Evolutionary conservation across 2,113 vertebrate species (phyloP).

Genomic region (Gasterosteus nipponicus): DNA sequence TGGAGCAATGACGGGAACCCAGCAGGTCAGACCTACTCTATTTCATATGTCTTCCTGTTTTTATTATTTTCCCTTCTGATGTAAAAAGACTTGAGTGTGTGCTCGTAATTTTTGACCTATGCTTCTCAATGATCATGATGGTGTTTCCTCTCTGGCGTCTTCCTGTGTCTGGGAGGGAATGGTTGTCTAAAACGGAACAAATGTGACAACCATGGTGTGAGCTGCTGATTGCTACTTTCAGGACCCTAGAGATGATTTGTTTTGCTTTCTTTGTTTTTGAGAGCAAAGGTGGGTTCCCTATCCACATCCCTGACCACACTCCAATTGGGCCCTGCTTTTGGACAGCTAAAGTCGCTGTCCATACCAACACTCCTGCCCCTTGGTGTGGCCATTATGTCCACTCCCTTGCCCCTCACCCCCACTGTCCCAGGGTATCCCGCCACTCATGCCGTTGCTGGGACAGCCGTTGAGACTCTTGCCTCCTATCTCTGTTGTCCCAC

Average conservation of each 20-base stretch:
- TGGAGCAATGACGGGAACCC: slow-evolving; percentile 92
- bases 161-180: slow-evolving; percentile 71
- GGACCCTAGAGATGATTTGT: slow-evolving; percentile 70
- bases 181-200: slow-evolving; percentile 71
- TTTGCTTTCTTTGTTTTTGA: slow-evolving; percentile 72
- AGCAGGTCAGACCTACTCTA: slow-evolving; percentile 99
- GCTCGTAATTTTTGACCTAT: slow-evolving; percentile 56
- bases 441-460: slow-evolving; percentile 55
- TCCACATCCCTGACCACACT: slow-evolving; percentile 66
- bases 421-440: slow-evolving; percentile 70
- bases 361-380: slow-evolving; percentile 58
- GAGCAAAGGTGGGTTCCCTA: slow-evolving; percentile 81
- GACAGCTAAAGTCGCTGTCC: slow-evolving; percentile 70
- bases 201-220: slow-evolving; percentile 77
- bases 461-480: slow-evolving; percentile 70
- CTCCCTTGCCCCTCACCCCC: slow-evolving; percentile 33
- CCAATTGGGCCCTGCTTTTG: slow-evolving; percentile 73
- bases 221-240: slow-evolving; percentile 70
- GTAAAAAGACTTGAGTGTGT: slow-evolving; percentile 62
- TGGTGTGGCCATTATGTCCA: slow-evolving; percentile 64
- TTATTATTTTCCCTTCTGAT: slow-evolving; percentile 79
- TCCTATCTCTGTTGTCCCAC: slow-evolving; percentile 93
- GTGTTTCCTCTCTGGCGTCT: slow-evolving; percentile 63
- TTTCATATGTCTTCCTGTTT: slow-evolving; percentile 89
- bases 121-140: slow-evolving; percentile 44